Conservation (phyloP, 2,888 invertebrate species). For the Chrysomela aeneicollis region DNA sequence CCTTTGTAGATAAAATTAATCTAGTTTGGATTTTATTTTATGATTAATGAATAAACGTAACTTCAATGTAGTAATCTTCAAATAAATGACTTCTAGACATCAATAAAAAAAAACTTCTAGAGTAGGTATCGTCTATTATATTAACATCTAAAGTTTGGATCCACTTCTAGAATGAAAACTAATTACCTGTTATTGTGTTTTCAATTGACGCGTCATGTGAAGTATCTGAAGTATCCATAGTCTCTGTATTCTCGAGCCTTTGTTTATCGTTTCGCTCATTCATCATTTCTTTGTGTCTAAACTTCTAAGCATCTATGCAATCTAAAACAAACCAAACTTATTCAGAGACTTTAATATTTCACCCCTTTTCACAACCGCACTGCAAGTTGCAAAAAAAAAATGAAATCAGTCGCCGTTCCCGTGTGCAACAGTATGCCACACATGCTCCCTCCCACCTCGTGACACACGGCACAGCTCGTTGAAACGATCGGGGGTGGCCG, state of each 20-base stretch:
- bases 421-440: conserved; percentile 6
- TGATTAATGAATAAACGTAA: background rate
- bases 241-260: no score
- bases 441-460: conserved; percentile 12
- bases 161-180: no score
- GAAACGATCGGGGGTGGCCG: conserved; percentile 10
- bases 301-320: no score
- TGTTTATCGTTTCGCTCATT: no score
- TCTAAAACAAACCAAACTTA: background rate
- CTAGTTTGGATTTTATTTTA: conserved; percentile 12
- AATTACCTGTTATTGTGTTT: no score
- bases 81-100: no score
- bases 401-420: conserved; percentile 2
- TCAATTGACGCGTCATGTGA: no score
- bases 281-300: no score
- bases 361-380: conserved; percentile 12
- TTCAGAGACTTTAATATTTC: background rate
- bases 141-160: no score
- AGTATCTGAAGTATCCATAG: no score
- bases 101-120: no score
- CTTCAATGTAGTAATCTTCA: background rate
- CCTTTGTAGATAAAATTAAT: conserved; percentile 6
- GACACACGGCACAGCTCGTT: conserved; percentile 8
- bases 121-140: no score
- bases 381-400: conserved; percentile 13